These are phyloP conservation scores for Choloepus didactylus DNA, from an alignment of 2,797 vertebrate genomes.

Conservation along the genomic window DNA sequence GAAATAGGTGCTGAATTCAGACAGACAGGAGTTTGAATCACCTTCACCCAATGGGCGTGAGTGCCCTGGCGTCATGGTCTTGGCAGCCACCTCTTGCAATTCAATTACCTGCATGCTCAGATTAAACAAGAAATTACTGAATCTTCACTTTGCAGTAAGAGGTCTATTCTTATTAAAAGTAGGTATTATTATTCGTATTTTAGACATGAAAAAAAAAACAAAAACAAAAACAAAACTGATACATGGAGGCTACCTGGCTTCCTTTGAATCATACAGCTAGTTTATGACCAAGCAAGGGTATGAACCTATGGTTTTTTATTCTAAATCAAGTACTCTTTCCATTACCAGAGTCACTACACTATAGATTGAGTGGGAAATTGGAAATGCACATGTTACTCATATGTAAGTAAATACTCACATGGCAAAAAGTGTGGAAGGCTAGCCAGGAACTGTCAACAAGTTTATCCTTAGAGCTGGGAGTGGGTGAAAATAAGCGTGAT, in stretches of 20 bases:
- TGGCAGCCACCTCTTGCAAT: neutral
- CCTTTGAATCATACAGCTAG: neutral
- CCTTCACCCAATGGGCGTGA: neutral
- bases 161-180: neutral
- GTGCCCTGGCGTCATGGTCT: neutral
- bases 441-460: neutral
- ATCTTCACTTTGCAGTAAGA: neutral
- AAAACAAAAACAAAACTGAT: neutral
- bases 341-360: neutral
- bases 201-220: neutral
- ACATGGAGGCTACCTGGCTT: neutral
- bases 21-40: constrained; percentile 14
- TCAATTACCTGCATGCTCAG: neutral
- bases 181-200: constrained; percentile 39
- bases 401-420: neutral
- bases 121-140: constrained; percentile 18
- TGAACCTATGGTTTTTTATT: neutral
- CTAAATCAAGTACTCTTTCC: neutral
- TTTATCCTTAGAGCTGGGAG: neutral
- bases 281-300: neutral
- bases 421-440: neutral
- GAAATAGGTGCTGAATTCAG: neutral
- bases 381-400: no score
- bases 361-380: neutral
- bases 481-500: neutral